phyloP scores from a whole-genome alignment of 2,888 invertebrate genomes.

The Azorinus chamasolen region DNA sequence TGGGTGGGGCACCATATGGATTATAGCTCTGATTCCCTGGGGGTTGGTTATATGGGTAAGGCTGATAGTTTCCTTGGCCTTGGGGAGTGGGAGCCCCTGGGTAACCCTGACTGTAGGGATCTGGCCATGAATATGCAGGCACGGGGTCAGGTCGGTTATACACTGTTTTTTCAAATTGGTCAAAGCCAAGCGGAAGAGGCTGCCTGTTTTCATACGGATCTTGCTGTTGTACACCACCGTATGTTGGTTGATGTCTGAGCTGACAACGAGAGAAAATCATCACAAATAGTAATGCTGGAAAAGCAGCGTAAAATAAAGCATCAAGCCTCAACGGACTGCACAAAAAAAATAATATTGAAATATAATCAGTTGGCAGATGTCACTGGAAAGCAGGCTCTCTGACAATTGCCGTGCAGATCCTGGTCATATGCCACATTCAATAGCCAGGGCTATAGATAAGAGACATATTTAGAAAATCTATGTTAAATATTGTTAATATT shows the following conservation, averaged over 20 bases:
- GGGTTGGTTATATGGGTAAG: constrained; percentile 7
- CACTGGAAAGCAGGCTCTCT: too few relatives aligned
- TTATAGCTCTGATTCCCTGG: constrained; percentile 18
- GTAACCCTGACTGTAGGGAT: constrained; percentile 21
- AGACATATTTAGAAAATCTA: too few relatives aligned
- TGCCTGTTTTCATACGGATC: constrained; percentile 52
- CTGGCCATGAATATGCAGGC: constrained; percentile 15
- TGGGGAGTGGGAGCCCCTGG: constrained; percentile 21
- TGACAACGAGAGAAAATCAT: too few relatives aligned
- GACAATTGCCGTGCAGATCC: too few relatives aligned
- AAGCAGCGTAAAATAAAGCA: too few relatives aligned
- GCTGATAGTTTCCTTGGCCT: constrained; percentile 27
- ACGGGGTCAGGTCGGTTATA: constrained; percentile 16
- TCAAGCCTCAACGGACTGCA: too few relatives aligned
- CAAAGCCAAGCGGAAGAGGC: constrained; percentile 61
- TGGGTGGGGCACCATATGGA: constrained; percentile 11
- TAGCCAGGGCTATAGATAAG: too few relatives aligned
- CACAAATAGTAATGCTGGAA: too few relatives aligned
- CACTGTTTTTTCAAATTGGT: constrained; percentile 51
- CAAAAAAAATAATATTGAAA: too few relatives aligned
- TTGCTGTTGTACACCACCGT: constrained; percentile 39
- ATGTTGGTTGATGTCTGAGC: not conserved
- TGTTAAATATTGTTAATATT: too few relatives aligned
- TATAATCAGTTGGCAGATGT: too few relatives aligned
- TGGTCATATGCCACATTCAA: too few relatives aligned